Conservation (phyloP, 2,797 vertebrate genomes). For the Gymnopithys bicolor region DNA sequence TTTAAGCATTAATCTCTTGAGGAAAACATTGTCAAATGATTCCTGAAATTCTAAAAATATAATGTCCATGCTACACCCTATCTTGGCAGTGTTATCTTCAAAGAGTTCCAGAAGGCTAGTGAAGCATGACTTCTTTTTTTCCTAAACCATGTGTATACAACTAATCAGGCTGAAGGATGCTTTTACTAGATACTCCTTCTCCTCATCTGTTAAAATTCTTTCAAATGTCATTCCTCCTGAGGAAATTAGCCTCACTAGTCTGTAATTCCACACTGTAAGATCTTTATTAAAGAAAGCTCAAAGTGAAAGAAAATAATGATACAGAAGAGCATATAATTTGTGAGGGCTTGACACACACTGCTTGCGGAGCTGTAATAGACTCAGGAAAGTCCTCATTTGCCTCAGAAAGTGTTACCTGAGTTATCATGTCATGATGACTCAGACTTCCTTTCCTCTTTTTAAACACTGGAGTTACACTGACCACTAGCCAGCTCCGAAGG, state of each 20-base stretch:
- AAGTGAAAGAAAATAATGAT: conserved; percentile 5
- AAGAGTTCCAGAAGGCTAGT: conserved; percentile 64
- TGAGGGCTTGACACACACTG: neutral
- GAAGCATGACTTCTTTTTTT: conserved; percentile 54
- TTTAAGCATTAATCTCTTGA: conserved; percentile 51
- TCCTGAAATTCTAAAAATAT: conserved; percentile 43
- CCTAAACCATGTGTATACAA: conserved; percentile 19
- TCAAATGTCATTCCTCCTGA: conserved; percentile 28
- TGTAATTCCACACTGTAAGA: neutral
- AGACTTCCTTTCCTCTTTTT: neutral
- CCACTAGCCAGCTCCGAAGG: neutral
- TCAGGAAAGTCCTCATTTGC: neutral
- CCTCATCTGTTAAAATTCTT: conserved; percentile 49
- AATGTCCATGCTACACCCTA: conserved; percentile 3
- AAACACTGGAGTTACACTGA: neutral
- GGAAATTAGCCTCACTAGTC: neutral
- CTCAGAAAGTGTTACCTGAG: neutral
- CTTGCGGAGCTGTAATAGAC: neutral
- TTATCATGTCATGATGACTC: neutral
- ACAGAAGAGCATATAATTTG: neutral
- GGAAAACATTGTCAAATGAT: conserved; percentile 47
- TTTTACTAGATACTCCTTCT: conserved; percentile 32
- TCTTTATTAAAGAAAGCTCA: conserved; percentile 20
- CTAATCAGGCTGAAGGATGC: conserved; percentile 51
- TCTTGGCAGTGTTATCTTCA: conserved; percentile 61